phyloP scores from a whole-genome alignment of 2,888 invertebrate species.

The Achlya flavicornis region DNA sequence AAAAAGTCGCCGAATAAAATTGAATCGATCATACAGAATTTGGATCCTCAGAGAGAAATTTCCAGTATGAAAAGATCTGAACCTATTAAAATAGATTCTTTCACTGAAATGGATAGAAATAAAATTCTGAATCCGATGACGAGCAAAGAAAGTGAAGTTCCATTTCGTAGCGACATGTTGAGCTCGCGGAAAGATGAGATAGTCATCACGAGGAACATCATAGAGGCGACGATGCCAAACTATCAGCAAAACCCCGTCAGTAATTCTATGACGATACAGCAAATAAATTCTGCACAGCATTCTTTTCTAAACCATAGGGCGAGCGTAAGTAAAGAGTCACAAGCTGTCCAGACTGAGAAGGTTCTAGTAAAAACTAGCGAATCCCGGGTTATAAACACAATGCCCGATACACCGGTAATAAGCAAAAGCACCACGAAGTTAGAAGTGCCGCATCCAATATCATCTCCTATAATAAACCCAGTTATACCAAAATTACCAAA shows the following conservation, averaged over 20 bases:
- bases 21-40: constrained; percentile 68
- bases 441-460: constrained; percentile 78
- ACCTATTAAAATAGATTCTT: constrained; percentile 64
- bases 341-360: constrained; percentile 74
- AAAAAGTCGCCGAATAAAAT: constrained; percentile 74
- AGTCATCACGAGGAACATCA: constrained; percentile 67
- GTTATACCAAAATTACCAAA: constrained; percentile 76
- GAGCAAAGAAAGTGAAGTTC: constrained; percentile 65
- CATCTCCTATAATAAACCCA: constrained; percentile 77
- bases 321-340: constrained; percentile 68
- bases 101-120: constrained; percentile 64
- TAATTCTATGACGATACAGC: constrained; percentile 76
- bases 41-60: constrained; percentile 67
- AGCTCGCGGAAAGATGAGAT: constrained; percentile 71
- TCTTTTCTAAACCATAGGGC: constrained; percentile 68
- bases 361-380: constrained; percentile 62
- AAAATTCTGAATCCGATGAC: constrained; percentile 55
- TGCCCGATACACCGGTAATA: constrained; percentile 64
- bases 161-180: constrained; percentile 65
- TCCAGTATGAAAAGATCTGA: constrained; percentile 63
- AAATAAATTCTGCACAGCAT: constrained; percentile 68
- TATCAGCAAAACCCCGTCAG: constrained; percentile 62
- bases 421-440: constrained; percentile 72
- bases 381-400: constrained; percentile 55
- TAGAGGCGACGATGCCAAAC: constrained; percentile 64